These are phyloP conservation scores for Muntiacus reevesi DNA, from an alignment of 2,113 vertebrate genomes.

Conservation along the genomic window DNA sequence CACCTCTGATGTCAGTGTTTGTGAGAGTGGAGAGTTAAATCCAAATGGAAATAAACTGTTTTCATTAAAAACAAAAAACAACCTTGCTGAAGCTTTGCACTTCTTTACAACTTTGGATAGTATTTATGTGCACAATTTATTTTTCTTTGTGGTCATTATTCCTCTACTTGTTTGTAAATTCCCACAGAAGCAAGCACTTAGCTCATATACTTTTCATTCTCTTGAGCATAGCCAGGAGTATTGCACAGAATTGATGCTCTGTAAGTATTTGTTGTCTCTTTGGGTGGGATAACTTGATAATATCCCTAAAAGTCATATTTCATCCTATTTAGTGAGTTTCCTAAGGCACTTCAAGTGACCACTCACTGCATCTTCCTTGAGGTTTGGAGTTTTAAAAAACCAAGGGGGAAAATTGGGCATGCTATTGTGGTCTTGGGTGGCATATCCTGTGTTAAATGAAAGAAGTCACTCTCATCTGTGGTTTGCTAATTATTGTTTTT, in stretches of 20 bases:
- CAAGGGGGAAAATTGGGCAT: not conserved
- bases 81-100: not conserved
- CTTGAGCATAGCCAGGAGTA: not conserved
- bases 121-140: not conserved
- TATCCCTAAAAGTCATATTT: not conserved
- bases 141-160: not conserved
- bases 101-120: not conserved
- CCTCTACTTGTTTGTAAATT: not conserved
- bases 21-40: not conserved
- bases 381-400: not conserved
- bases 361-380: not conserved
- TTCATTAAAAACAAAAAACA: conserved; percentile 4
- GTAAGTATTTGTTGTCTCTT: not conserved
- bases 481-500: conserved; percentile 65
- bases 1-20: not conserved
- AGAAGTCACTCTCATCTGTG: conserved; percentile 49
- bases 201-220: not conserved
- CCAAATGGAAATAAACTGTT: not conserved
- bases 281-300: not conserved
- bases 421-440: conserved; percentile 31
- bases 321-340: not conserved
- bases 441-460: conserved; percentile 42
- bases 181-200: not conserved
- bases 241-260: not conserved
- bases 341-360: conserved; percentile 18